A percentile compares a stretch with the other conserved stretches of the same genome.
Conservation (phyloP, 2,888 invertebrate species). For the Nomada hirtipes region DNA sequence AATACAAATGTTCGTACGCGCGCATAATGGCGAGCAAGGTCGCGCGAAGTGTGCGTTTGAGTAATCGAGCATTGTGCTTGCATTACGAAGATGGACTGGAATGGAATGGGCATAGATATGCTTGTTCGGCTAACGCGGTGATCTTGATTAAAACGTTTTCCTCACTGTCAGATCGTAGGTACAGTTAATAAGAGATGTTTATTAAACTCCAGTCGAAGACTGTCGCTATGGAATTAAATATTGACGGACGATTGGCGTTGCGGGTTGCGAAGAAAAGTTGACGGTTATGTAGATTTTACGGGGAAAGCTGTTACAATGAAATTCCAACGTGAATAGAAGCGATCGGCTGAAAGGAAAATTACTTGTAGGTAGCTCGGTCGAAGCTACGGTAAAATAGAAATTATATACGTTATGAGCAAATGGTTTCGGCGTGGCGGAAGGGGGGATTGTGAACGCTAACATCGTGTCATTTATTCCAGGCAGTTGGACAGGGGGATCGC, state of each 20-base stretch:
- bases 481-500: neutral
- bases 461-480: constrained; percentile 4
- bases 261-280: too few relatives aligned
- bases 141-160: constrained; percentile 52
- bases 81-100: constrained; percentile 50
- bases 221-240: neutral
- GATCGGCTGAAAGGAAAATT: neutral
- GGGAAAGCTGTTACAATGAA: too few relatives aligned
- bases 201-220: constrained; percentile 22
- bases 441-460: constrained; percentile 2
- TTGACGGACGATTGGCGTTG: neutral
- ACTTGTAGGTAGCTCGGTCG: neutral
- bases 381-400: neutral
- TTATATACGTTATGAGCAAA: neutral
- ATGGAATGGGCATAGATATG: constrained; percentile 46
- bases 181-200: constrained; percentile 45
- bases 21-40: constrained; percentile 60
- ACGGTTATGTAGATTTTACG: too few relatives aligned
- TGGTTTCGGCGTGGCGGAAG: neutral
- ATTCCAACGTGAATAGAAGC: neutral
- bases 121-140: constrained; percentile 38
- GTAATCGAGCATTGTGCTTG: constrained; percentile 60
- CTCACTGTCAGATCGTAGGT: constrained; percentile 15
- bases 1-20: constrained; percentile 58
- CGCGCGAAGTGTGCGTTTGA: constrained; percentile 46